Conservation (phyloP, 2,797 vertebrate species). For the Clamator glandarius region DNA sequence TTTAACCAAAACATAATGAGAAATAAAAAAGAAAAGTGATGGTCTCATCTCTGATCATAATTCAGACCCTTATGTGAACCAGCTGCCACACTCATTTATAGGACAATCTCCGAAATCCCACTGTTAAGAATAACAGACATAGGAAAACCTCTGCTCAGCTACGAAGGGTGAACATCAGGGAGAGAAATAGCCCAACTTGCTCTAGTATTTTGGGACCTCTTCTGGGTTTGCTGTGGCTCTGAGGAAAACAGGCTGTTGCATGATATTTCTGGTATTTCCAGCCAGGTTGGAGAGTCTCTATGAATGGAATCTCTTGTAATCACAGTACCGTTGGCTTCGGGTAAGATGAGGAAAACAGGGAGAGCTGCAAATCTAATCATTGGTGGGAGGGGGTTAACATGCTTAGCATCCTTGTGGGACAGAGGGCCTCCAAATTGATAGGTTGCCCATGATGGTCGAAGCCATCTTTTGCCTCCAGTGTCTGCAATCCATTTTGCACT, state of each 20-base stretch:
- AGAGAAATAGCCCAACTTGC: not conserved
- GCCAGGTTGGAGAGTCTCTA: not conserved
- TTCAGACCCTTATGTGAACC: slow-evolving; percentile 1
- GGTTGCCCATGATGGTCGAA: not conserved
- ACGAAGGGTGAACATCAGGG: not conserved
- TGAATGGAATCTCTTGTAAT: not conserved
- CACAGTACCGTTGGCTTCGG: not conserved
- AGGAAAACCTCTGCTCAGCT: not conserved
- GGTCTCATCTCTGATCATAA: not conserved
- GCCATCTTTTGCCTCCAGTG: accelerated
- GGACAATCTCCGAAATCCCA: not conserved
- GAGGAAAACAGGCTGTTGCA: not conserved
- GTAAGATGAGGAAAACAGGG: not conserved
- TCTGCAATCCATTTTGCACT: accelerated
- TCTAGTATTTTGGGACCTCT: not conserved
- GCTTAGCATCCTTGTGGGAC: accelerated
- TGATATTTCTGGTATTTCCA: not conserved
- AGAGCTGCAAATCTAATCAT: slow-evolving; percentile 32
- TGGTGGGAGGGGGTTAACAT: accelerated
- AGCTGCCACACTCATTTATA: not conserved
- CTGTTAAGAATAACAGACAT: not conserved
- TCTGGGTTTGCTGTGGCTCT: not conserved
- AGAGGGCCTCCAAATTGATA: not conserved
- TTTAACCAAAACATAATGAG: not conserved
- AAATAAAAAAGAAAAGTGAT: not conserved